phyloP scores from a whole-genome alignment of 2,113 vertebrate genomes.

The Neoarius graeffei region DNA sequence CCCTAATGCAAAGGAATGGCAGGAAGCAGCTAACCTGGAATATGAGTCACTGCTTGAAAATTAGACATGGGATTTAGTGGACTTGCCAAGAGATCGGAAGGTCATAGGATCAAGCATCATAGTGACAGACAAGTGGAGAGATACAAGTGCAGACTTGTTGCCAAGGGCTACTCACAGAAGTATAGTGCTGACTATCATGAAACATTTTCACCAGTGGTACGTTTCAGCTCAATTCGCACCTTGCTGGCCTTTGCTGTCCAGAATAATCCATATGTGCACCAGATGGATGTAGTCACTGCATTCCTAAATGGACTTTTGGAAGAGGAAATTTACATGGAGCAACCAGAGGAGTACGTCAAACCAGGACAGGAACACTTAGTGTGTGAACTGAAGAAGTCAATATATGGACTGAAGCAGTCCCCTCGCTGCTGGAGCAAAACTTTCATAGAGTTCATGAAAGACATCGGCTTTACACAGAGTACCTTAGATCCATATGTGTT shows the following conservation, averaged over 20 bases:
- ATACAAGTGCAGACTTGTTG: slow-evolving; percentile 54
- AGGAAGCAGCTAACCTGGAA: slow-evolving; percentile 47
- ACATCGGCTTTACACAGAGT: neutral
- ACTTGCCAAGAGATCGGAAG: slow-evolving; percentile 34
- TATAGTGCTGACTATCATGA: slow-evolving; percentile 43
- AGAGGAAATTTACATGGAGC: slow-evolving; percentile 31
- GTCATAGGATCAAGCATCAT: slow-evolving; percentile 43
- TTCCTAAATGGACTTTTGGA: slow-evolving; percentile 34
- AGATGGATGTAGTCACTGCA: slow-evolving; percentile 17
- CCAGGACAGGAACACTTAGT: neutral
- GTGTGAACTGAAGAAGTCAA: neutral
- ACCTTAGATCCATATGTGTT: neutral
- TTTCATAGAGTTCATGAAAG: slow-evolving; percentile 22
- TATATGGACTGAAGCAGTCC: neutral
- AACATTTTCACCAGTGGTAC: slow-evolving; percentile 30
- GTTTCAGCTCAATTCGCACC: neutral
- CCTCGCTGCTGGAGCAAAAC: neutral
- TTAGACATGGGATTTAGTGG: slow-evolving; percentile 36
- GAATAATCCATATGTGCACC: slow-evolving; percentile 14
- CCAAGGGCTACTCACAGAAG: slow-evolving; percentile 50
- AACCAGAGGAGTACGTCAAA: slow-evolving; percentile 13
- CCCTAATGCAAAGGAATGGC: slow-evolving; percentile 33
- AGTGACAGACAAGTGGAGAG: slow-evolving; percentile 50
- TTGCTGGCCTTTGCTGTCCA: neutral
- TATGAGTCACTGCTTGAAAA: slow-evolving; percentile 52